Evolutionary conservation across 2,797 vertebrate genomes (phyloP), one percentile per base, ranked within the genome.

Genomic region (Myotis pilosus): DNA sequence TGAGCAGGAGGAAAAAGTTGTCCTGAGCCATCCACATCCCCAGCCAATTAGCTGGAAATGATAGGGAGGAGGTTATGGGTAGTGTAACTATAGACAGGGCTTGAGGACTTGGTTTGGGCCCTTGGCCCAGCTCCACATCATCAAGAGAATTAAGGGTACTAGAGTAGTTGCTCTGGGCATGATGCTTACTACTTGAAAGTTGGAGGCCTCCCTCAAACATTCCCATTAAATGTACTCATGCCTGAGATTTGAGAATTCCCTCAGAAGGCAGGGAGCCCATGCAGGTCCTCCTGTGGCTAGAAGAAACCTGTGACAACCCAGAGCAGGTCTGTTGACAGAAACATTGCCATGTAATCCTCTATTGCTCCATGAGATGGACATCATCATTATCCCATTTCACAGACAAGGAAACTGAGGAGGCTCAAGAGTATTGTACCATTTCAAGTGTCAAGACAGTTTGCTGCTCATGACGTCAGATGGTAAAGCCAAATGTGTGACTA

Each of bases 81-180:
- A n/a, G n/a, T n/a, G n/a, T 38, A 36, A 60, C 71, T 22, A 20
- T 33, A n/a, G 74, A 22, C 3, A 8, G 64, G 49, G 69, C 76
- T n/a, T n/a, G 13, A 71, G 60, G 82, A 53, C 64, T 93, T 94
- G 87, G 51, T 17, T 11, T 89, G 74, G 51, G 57, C 23, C 28
- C 28, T 68, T 74, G 78, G 72, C 62, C 23, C 6, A 30, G 33
- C 25, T 88, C 57, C 85, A 25, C 19, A 25, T 79, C 72, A 93
- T 91, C 47, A 57, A 51, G 80, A 83, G 83, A 84, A 76, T 84
- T 91, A 75, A 94, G 92, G 30, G 64, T 83, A 71, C 91, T 72
- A 62, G 83, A 94, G 36, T 30, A 92, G 84, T 49, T 15, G 38
- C 47, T 94, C 92, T 89, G 84, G 89, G 69, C 76, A 68, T 92